Conservation (phyloP, 2,888 invertebrate genomes). For the Catocala fraxini region DNA sequence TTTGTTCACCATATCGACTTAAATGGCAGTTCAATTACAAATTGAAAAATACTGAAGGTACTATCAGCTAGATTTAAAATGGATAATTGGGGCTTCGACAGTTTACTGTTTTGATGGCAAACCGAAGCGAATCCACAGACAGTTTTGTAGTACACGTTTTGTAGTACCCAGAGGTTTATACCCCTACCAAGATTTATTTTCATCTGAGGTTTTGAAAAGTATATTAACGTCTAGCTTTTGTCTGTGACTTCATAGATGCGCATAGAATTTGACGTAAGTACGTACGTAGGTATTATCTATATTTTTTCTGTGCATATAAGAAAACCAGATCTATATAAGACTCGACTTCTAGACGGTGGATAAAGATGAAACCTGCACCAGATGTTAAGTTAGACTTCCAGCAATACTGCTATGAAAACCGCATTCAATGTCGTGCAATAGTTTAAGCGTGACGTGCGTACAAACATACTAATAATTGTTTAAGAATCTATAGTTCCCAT, state of each 20-base stretch:
- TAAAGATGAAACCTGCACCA: not conserved
- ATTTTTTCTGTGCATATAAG: too few species aligned
- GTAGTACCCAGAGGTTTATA: not conserved
- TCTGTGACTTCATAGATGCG: too few species aligned
- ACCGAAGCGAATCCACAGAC: slow-evolving; percentile 31
- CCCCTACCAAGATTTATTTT: slow-evolving; percentile 24
- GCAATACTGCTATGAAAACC: too few species aligned
- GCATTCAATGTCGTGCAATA: too few species aligned
- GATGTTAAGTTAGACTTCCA: too few species aligned
- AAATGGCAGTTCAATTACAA: slow-evolving; percentile 40
- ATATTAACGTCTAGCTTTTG: not conserved
- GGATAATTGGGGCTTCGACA: slow-evolving; percentile 25
- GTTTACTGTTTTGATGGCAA: slow-evolving; percentile 53
- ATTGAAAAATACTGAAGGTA: slow-evolving; percentile 45
- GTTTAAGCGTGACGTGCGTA: too few species aligned
- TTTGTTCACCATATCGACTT: slow-evolving; percentile 34
- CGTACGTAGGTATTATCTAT: too few species aligned
- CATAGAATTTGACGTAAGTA: too few species aligned
- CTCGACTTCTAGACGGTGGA: not conserved
- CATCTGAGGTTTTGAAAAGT: not conserved
- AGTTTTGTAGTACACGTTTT: slow-evolving; percentile 18
- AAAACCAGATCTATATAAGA: too few species aligned
- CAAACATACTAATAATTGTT: too few species aligned
- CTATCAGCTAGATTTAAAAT: slow-evolving; percentile 36
- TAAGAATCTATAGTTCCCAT: too few species aligned